Base-by-base conservation (phyloP, 2,888 invertebrate species). In the Eristalis pertinax region DNA sequence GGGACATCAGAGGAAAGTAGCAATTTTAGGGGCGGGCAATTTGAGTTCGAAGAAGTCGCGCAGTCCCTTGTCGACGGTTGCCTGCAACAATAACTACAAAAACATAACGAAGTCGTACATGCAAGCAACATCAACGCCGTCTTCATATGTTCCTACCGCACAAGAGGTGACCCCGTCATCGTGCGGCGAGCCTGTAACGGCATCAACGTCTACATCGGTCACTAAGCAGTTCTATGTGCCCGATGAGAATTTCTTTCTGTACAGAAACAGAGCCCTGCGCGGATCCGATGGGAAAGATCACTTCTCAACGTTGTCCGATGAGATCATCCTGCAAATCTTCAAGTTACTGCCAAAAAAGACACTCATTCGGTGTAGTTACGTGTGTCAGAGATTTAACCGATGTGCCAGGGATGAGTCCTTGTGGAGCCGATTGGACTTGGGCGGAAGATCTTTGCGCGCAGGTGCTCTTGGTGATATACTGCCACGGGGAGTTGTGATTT, bases 391-490 rank as follows among this genome's bases (percentile, higher is more conserved):
- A 89, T 98, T 98, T 95, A 95, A 96, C 91, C 93, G 96, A 89
- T 94, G 98, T 85, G 95, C 96, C 3, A 95, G 95, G 73, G 98
- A 98, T 92, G 98, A 98, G 90, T 96, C 96, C 0, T 92, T 98
- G 0, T 98, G 98, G 98, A 95, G 96, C 60, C 94, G 97, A 22
- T 92, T 98, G 88, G 98, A 98, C 92, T 93, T 98, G 22, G 96
- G 97, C 10, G 95, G 95, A 84, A 95, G 95, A 89, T 95, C 95
- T 0, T 91, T 98, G 10, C 93, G 94, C 19, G 94, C 94, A 13
- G 96, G 96, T 62, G 95, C 96, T 0, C 91, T 98, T 10, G 97
- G 96, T 1, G 94, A 95, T 88, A 95, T 98, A 83, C 90, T 98
- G n/a, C 94, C 94, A 15, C 94, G 97, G 88, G 97, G 98, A 90